Evolutionary conservation across 2,797 vertebrate genomes (phyloP).

Genomic region (Saxicola maurus): DNA sequence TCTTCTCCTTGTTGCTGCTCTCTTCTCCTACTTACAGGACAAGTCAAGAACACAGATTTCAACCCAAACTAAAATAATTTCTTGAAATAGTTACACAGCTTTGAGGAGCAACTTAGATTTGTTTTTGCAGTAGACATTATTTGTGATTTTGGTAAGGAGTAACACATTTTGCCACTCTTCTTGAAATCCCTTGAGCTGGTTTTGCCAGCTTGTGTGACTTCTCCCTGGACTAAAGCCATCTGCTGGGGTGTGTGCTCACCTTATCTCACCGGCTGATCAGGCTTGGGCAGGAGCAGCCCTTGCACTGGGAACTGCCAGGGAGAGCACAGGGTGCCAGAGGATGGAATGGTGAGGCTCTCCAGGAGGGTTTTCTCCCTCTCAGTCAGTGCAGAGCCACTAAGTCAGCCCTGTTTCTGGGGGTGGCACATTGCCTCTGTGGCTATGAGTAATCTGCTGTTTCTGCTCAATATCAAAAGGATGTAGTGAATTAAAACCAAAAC

Average conservation of each 20-base stretch:
- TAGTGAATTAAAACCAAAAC: not conserved
- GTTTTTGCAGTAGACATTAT: not conserved
- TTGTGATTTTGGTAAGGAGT: not conserved
- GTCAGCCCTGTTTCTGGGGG: not conserved
- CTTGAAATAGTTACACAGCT: not conserved
- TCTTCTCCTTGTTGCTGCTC: not conserved
- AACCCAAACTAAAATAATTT: not conserved
- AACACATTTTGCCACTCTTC: not conserved
- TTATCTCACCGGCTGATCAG: not conserved
- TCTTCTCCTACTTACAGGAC: fast-evolving
- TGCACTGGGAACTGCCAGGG: not conserved
- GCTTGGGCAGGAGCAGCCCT: not conserved
- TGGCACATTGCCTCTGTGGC: not conserved
- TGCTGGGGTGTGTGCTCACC: not conserved
- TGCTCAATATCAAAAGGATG: not conserved
- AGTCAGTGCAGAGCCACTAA: not conserved
- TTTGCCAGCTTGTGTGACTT: not conserved
- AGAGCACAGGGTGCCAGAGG: not conserved
- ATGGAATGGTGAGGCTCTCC: not conserved
- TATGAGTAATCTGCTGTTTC: not conserved
- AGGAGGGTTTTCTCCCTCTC: not conserved
- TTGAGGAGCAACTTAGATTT: not conserved
- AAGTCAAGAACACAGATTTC: not conserved
- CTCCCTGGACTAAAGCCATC: not conserved
- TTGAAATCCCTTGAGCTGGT: not conserved